phyloP scores from a whole-genome alignment of 2,888 invertebrate species.

The Melieria crassipennis region DNA sequence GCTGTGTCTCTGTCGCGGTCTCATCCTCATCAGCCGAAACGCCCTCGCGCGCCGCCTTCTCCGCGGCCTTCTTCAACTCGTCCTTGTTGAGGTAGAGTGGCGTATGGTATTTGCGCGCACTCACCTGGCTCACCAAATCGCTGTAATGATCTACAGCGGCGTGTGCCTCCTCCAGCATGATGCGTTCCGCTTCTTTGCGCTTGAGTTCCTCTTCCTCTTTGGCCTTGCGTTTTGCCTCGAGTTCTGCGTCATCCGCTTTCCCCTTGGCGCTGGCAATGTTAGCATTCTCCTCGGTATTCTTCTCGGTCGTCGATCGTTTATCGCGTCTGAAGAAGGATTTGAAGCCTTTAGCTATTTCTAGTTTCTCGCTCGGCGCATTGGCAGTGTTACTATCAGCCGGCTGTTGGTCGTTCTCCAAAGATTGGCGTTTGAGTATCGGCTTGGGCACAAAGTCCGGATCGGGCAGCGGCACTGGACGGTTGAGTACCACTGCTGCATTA shows the following conservation, averaged over 20 bases:
- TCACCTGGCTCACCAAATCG: constrained; percentile 78
- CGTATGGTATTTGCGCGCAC: constrained; percentile 64
- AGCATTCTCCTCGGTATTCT: constrained; percentile 58
- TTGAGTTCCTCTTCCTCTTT: constrained; percentile 58
- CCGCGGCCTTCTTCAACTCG: constrained; percentile 71
- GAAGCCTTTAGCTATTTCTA: constrained; percentile 58
- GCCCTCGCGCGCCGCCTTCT: constrained; percentile 65
- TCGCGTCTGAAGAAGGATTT: constrained; percentile 63
- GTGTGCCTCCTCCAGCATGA: constrained; percentile 71
- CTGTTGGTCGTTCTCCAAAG: constrained; percentile 57
- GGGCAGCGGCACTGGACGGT: constrained; percentile 72
- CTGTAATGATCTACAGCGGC: constrained; percentile 83
- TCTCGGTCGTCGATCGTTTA: constrained; percentile 55
- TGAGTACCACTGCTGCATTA: constrained; percentile 70
- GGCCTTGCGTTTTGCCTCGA: constrained; percentile 61
- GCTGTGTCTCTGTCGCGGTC: constrained; percentile 40
- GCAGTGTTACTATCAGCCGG: constrained; percentile 8
- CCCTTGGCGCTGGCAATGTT: constrained; percentile 51
- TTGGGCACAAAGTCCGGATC: constrained; percentile 80
- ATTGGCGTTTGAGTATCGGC: constrained; percentile 77
- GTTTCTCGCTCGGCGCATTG: constrained; percentile 36
- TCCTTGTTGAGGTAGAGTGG: constrained; percentile 73
- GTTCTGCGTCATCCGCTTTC: constrained; percentile 54
- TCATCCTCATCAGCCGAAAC: constrained; percentile 39
- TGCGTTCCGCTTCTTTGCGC: constrained; percentile 55